phyloP scores from a whole-genome alignment of 2,113 vertebrate species.

The Oxygymnocypris stewartii region DNA sequence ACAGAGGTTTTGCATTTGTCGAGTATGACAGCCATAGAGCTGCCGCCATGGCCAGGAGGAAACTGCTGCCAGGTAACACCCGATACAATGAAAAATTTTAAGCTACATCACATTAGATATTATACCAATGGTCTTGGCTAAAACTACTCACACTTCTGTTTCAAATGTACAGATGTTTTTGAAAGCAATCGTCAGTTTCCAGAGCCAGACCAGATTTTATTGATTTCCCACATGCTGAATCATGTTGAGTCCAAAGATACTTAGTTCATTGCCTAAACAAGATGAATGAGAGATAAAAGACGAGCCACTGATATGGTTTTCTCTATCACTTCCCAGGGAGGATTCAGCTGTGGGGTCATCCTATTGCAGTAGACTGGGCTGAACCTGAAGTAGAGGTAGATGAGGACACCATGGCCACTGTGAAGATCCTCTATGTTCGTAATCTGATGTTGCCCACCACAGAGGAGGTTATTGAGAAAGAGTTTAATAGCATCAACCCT shows the following conservation, averaged over 20 bases:
- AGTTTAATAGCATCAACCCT: conserved; percentile 90
- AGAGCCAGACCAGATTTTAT: background rate
- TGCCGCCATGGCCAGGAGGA: conserved; percentile 94
- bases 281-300: background rate
- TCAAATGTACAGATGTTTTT: background rate
- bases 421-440: conserved; percentile 95
- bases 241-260: conserved; percentile 14
- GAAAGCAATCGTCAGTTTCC: background rate
- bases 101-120: background rate
- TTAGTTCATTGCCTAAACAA: conserved; percentile 12
- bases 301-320: background rate
- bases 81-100: no score
- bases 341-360: conserved; percentile 96
- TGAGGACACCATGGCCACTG: conserved; percentile 94
- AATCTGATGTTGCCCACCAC: conserved; percentile 96
- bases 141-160: background rate
- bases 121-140: background rate
- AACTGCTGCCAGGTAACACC: conserved; percentile 91
- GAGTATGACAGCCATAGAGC: conserved; percentile 94
- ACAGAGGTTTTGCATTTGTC: conserved; percentile 96
- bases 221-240: no score
- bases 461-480: conserved; percentile 92
- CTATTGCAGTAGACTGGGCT: conserved; percentile 97
- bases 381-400: conserved; percentile 98
- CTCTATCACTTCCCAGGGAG: conserved; percentile 77